phyloP scores from a whole-genome alignment of 2,888 invertebrate species.

The Drosophila niveifrons region DNA sequence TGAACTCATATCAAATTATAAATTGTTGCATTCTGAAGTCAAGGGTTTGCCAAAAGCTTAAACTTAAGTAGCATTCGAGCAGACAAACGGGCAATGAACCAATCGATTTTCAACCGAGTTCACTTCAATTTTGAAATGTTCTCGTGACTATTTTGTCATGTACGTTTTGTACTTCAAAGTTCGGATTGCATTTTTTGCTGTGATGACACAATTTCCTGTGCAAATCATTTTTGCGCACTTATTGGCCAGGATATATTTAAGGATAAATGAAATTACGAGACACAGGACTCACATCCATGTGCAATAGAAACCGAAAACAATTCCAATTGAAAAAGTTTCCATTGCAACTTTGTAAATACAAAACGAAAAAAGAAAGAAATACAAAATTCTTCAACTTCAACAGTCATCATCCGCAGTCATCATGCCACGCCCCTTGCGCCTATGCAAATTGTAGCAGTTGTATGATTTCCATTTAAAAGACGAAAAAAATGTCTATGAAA shows the following conservation, averaged over 20 bases:
- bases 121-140: not conserved
- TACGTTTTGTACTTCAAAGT: slow-evolving; percentile 5
- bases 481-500: slow-evolving; percentile 20
- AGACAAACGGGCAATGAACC: slow-evolving; percentile 40
- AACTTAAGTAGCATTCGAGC: slow-evolving; percentile 42
- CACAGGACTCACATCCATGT: slow-evolving; percentile 26
- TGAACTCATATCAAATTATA: slow-evolving; percentile 62
- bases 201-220: slow-evolving; percentile 50
- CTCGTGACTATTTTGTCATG: slow-evolving; percentile 8
- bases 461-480: slow-evolving; percentile 63
- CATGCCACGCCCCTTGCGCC: slow-evolving; percentile 22
- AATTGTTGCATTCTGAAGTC: slow-evolving; percentile 54
- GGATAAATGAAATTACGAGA: slow-evolving; percentile 45
- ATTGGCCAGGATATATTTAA: slow-evolving; percentile 26
- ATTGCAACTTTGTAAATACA: slow-evolving; percentile 48
- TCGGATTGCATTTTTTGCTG: slow-evolving; percentile 21
- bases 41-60: slow-evolving; percentile 35
- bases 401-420: slow-evolving; percentile 37
- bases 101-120: slow-evolving; percentile 46
- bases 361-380: slow-evolving; percentile 15
- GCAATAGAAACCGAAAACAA: slow-evolving; percentile 68
- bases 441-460: slow-evolving; percentile 62
- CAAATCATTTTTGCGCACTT: slow-evolving; percentile 53
- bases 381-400: slow-evolving; percentile 36
- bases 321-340: slow-evolving; percentile 74